Evolutionary conservation across 2,797 vertebrate species (phyloP).

Genomic region (Myotis planiceps): DNA sequence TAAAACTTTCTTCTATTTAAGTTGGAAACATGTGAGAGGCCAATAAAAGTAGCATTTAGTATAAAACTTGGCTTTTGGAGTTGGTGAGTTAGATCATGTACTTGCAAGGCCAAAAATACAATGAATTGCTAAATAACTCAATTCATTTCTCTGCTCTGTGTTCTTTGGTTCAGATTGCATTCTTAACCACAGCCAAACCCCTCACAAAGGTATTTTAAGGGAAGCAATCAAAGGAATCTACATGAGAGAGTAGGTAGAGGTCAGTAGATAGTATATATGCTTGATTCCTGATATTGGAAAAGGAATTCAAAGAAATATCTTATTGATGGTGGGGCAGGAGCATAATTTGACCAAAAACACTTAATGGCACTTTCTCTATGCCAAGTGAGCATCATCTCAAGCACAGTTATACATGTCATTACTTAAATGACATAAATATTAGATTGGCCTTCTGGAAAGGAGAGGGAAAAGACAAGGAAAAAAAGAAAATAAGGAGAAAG

Average conservation of each 20-base stretch:
- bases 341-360: background rate
- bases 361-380: background rate
- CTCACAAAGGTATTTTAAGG: background rate
- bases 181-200: background rate
- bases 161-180: background rate
- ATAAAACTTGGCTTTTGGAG: background rate
- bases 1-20: slow-evolving; percentile 5
- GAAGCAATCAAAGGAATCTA: background rate
- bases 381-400: background rate
- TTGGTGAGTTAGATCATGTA: slow-evolving; percentile 34
- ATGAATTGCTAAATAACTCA: slow-evolving; percentile 18
- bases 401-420: background rate
- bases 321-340: background rate
- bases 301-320: background rate
- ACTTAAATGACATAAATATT: background rate
- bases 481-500: background rate
- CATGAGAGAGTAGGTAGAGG: background rate
- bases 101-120: slow-evolving; percentile 22
- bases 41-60: background rate
- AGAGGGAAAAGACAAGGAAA: background rate
- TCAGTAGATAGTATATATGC: background rate
- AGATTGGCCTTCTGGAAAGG: slow-evolving; percentile 24
- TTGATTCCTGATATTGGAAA: background rate
- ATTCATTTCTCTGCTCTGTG: background rate
- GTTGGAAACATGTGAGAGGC: background rate